A percentile compares a stretch with the other conserved stretches of the same genome.
Conservation (phyloP, 2,888 invertebrate genomes). For the Pinctada fucata region DNA sequence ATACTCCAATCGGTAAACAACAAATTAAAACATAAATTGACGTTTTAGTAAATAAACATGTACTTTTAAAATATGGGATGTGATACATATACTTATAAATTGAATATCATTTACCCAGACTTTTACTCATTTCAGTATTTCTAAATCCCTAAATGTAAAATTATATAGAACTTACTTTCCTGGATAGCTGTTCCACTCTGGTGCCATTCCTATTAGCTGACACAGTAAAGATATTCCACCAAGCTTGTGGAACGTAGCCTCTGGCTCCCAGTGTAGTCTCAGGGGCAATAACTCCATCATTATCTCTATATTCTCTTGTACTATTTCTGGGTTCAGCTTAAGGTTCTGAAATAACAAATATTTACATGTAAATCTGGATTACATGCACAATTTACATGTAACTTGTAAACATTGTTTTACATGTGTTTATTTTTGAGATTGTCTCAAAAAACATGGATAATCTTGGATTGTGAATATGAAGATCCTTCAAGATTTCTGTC, state of each 20-base stretch:
- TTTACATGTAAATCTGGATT: not conserved
- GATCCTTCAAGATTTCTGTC: too few species aligned
- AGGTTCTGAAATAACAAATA: conserved; percentile 76
- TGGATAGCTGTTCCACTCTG: conserved; percentile 91
- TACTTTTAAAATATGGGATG: too few species aligned
- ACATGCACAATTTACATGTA: not conserved
- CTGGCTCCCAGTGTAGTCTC: conserved; percentile 90
- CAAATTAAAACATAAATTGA: too few species aligned
- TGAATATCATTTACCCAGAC: too few species aligned
- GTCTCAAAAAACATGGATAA: too few species aligned
- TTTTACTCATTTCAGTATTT: too few species aligned
- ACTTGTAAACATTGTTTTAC: not conserved
- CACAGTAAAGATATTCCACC: conserved; percentile 87
- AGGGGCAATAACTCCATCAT: conserved; percentile 87
- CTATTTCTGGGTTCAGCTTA: conserved; percentile 85
- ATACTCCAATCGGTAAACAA: too few species aligned
- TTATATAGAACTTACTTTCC: conserved; percentile 79
- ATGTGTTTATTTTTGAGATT: too few species aligned
- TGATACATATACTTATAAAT: too few species aligned
- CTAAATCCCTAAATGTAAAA: not conserved
- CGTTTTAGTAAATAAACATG: too few species aligned
- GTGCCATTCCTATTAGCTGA: conserved; percentile 91
- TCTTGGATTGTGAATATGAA: too few species aligned
- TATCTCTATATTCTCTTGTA: conserved; percentile 90
- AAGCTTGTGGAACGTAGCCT: conserved; percentile 89